A percentile compares a stretch with the other conserved stretches of the same genome.
phyloP scores from a whole-genome alignment of 2,113 vertebrate species.

The Cynopterus brachyotis region DNA sequence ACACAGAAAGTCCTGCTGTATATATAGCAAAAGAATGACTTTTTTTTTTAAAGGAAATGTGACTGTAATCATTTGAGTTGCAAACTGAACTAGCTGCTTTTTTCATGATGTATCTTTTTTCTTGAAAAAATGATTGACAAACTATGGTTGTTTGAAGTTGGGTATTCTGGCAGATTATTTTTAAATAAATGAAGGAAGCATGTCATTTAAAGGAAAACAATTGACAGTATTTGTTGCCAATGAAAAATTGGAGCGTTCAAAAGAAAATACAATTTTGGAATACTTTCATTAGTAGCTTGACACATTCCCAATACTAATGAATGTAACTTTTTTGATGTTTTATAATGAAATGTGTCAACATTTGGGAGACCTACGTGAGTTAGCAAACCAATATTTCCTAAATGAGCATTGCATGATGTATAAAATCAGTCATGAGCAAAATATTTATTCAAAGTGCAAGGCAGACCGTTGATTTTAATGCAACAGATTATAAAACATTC shows the following conservation, averaged over 20 bases:
- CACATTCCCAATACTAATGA: not conserved
- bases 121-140: not conserved
- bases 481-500: not conserved
- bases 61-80: not conserved
- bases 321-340: not conserved
- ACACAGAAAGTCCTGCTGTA: not conserved
- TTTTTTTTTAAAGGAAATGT: not conserved
- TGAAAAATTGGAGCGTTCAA: not conserved
- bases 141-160: not conserved
- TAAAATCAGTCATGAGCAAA: not conserved
- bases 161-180: not conserved
- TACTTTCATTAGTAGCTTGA: not conserved
- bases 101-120: not conserved
- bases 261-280: slow-evolving; percentile 31
- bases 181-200: not conserved
- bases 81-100: not conserved
- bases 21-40: not conserved
- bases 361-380: not conserved
- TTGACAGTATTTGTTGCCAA: not conserved
- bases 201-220: slow-evolving; percentile 8
- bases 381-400: not conserved
- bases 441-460: not conserved
- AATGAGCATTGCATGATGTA: not conserved
- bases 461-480: not conserved
- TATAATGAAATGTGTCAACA: not conserved